phyloP scores from a whole-genome alignment of 2,888 invertebrate genomes.

The Epsilonema sp. region DNA sequence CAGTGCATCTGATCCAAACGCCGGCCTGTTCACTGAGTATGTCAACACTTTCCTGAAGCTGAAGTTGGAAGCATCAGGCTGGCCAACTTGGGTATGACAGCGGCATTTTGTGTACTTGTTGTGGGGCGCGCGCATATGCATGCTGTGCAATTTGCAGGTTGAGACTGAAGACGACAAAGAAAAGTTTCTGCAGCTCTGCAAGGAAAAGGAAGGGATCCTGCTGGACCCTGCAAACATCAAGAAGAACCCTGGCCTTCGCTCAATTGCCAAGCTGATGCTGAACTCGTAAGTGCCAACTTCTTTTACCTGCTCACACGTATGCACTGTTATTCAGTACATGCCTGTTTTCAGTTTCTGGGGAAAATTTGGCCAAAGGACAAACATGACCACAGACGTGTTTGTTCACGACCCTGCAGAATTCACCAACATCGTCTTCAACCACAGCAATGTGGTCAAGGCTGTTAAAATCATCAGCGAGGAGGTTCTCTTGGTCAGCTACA shows the following conservation, averaged over 20 bases:
- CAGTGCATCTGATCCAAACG: not conserved
- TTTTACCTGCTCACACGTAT: too few species aligned
- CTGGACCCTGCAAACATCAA: not conserved
- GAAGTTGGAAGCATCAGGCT: conserved; percentile 18
- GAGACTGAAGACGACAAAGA: conserved; percentile 13
- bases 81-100: too few species aligned
- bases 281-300: too few species aligned
- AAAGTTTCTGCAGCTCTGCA: conserved; percentile 6
- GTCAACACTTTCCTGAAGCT: conserved; percentile 16
- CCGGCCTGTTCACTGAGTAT: conserved; percentile 16
- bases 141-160: too few species aligned
- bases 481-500: not conserved
- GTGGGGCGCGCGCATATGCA: too few species aligned
- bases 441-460: not conserved
- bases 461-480: not conserved
- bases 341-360: conserved; percentile 16
- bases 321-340: too few species aligned
- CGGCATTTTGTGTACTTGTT: too few species aligned
- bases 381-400: not conserved
- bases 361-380: conserved; percentile 10
- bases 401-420: too few species aligned
- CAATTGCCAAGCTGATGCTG: too few species aligned
- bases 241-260: too few species aligned
- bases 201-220: not conserved
- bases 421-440: conserved; percentile 5